Evolutionary conservation across 2,888 invertebrate genomes (phyloP).

Genomic region (Parnassius smintheus): DNA sequence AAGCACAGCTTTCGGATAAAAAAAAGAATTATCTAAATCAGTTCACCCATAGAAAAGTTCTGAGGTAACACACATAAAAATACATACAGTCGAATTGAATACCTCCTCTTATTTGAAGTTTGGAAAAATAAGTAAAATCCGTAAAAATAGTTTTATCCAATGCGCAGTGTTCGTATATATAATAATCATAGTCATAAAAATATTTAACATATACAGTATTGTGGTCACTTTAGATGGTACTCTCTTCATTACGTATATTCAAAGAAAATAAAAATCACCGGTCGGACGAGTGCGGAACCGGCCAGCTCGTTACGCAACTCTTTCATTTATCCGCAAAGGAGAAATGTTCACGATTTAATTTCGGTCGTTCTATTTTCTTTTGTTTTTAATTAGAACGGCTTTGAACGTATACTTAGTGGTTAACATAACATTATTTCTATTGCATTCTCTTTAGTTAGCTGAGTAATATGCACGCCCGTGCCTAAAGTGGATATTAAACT

Average conservation of each 20-base stretch:
- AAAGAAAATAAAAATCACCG: slow-evolving; percentile 7
- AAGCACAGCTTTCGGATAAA: no score
- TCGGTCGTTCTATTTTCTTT: background rate
- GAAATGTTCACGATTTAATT: background rate
- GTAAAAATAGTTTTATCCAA: no score
- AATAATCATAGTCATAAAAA: no score
- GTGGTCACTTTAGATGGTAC: background rate
- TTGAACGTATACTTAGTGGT: background rate
- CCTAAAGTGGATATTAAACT: no score
- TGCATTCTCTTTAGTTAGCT: background rate
- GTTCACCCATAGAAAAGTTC: no score
- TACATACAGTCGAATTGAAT: no score
- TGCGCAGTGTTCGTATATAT: no score
- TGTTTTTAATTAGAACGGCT: background rate
- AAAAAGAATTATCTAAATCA: no score
- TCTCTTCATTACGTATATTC: slow-evolving; percentile 1
- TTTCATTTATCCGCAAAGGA: slow-evolving; percentile 6
- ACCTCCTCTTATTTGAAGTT: no score
- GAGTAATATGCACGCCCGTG: no score
- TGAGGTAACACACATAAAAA: no score
- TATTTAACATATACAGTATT: background rate
- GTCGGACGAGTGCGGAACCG: slow-evolving; percentile 1
- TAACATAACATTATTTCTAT: slow-evolving; percentile 3
- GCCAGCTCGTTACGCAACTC: slow-evolving; percentile 6
- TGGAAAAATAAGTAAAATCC: no score